Percentiles rank a stretch among this genome's conserved stretches.
Evolutionary conservation across 2,888 invertebrate species (phyloP).

Genomic region (Amphipyra tragopoginis): DNA sequence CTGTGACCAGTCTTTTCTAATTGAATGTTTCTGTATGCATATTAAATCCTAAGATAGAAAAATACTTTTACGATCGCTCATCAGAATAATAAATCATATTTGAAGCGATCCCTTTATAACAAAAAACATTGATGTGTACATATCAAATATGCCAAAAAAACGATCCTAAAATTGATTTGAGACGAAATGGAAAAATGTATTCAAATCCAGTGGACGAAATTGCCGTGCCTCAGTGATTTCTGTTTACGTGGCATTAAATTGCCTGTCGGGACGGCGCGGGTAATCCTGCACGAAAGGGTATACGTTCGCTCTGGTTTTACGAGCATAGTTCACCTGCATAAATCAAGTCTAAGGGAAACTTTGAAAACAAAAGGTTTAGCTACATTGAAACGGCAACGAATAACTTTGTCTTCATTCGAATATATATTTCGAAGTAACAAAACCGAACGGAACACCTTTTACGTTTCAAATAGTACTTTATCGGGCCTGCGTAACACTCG

Average conservation of each 20-base stretch:
- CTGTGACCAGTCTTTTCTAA: too few relatives aligned
- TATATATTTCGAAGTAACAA: conserved; percentile 14
- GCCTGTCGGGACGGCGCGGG: conserved; percentile 39
- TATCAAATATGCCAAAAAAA: conserved; percentile 2
- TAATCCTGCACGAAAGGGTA: conserved; percentile 46
- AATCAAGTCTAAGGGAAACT: conserved; percentile 44
- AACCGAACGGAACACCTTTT: conserved; percentile 3
- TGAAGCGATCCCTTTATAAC: neutral
- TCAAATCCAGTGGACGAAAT: conserved; percentile 40
- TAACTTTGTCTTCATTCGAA: conserved; percentile 28
- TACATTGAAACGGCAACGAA: conserved; percentile 26
- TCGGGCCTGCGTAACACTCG: neutral
- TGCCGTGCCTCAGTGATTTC: conserved; percentile 43
- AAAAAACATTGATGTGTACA: neutral
- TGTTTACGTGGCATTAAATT: conserved; percentile 56
- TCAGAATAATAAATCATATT: too few relatives aligned
- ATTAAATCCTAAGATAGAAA: too few relatives aligned
- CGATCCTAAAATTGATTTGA: conserved; percentile 15
- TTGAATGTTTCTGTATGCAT: neutral
- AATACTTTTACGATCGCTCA: too few relatives aligned
- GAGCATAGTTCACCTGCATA: conserved; percentile 52
- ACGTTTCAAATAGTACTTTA: conserved; percentile 16
- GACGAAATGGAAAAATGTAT: conserved; percentile 37
- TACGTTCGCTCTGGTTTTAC: conserved; percentile 55
- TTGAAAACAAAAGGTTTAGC: conserved; percentile 39